A percentile compares a stretch with the other conserved stretches of the same genome.
Evolutionary conservation across 2,797 vertebrate genomes (phyloP).

Genomic region (Brachyalestes nurse): DNA sequence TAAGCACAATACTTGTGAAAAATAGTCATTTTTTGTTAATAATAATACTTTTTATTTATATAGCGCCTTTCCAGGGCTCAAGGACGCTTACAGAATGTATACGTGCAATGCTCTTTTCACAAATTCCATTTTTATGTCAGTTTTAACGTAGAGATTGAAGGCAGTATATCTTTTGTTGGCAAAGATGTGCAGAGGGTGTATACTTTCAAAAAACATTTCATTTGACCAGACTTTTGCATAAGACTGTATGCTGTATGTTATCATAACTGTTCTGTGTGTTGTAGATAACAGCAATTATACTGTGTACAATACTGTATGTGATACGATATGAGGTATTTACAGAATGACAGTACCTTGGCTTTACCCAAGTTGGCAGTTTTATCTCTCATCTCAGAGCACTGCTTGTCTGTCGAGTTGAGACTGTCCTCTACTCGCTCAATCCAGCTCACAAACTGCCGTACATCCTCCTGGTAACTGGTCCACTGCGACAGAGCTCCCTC

Average conservation of each 20-base stretch:
- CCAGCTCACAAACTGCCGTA: conserved; percentile 91
- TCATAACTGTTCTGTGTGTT: neutral
- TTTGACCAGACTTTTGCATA: too few relatives aligned
- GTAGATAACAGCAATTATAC: neutral
- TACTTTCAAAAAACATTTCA: too few relatives aligned
- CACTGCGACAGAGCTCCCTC: conserved; percentile 95
- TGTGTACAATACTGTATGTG: conserved; percentile 1
- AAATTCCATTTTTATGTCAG: too few relatives aligned
- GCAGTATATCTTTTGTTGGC: too few relatives aligned
- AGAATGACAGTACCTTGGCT: conserved; percentile 82
- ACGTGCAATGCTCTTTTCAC: neutral
- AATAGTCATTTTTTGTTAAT: neutral
- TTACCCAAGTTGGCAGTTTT: conserved; percentile 90
- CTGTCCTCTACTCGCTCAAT: conserved; percentile 90
- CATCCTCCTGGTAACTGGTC: conserved; percentile 97
- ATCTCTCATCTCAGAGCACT: conserved; percentile 89
- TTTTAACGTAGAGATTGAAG: too few relatives aligned
- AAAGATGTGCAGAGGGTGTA: too few relatives aligned
- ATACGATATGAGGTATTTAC: neutral
- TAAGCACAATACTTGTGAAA: neutral
- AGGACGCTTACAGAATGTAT: neutral
- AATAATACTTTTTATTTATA: too few relatives aligned
- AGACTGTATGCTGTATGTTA: too few relatives aligned
- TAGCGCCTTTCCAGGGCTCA: too few relatives aligned
- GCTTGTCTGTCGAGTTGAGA: conserved; percentile 83